Evolutionary conservation across 1,140 invertebrate genomes (phyloP), one percentile per base, ranked within the genome.

Genomic region (Helicoverpa zea): DNA sequence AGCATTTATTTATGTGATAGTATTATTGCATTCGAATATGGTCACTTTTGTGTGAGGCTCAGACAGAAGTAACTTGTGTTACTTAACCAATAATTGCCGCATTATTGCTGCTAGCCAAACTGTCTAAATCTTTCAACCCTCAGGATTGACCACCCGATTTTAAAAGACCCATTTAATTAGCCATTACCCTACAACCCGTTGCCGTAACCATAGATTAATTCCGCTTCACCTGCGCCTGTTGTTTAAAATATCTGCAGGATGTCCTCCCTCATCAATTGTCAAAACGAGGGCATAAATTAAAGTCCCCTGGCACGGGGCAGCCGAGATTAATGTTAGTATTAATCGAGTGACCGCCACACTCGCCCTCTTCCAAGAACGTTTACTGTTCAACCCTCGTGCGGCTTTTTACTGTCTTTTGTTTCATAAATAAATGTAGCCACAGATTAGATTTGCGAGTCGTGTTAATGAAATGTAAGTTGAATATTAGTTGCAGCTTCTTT

Each of bases 301-400:
- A 83, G 86, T 75, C 82, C 91, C 89, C 85, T 83, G 63, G 54
- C 81, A 56, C 72, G 83, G 84, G 87, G 86, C 81, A 83, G 86
- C 79, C 81, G 87, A 93, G 93, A 94, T 94, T 94, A 93, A 94
- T 94, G 92, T 89, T 88, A 84, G 91, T 90, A 94, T 94, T 94
- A 94, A 94, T 94, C 92, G 92, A 94, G 89, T 94, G 93, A 93
- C 91, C 93, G 82, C 89, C 83, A 80, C 90, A 85, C 80, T 63
- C 58, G 68, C 54, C 75, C 75, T 76, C 10, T 78, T 58, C 75
- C 70, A 79, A 79, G 76, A 79, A 79, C 51, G 61, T 70, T 68
- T 79, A 70, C 43, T 68, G 66, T 70, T 47, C 16, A 79, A 77
- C 76, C 76, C 63, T 52, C 7, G 29, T 54, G 29, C 49, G 51